phyloP scores from a whole-genome alignment of 2,113 vertebrate species.

The Felis catus region DNA sequence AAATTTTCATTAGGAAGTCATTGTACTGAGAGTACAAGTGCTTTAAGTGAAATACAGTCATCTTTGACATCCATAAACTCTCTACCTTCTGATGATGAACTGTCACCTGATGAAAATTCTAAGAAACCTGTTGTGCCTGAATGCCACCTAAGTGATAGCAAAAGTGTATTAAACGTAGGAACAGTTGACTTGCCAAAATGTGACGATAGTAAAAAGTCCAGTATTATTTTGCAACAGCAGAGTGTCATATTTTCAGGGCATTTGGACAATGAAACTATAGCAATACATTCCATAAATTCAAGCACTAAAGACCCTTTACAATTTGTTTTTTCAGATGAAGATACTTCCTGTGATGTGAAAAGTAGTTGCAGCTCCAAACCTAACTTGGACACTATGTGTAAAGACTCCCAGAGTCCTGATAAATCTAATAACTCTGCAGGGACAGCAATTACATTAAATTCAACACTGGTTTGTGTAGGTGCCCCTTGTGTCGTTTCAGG shows the following conservation, averaged over 20 bases:
- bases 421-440: slow-evolving; percentile 58
- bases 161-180: slow-evolving; percentile 82
- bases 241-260: slow-evolving; percentile 88
- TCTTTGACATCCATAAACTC: slow-evolving; percentile 99
- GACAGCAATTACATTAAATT: slow-evolving; percentile 66
- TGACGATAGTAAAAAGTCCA: slow-evolving; percentile 84
- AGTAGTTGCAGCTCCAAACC: slow-evolving; percentile 69
- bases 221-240: slow-evolving; percentile 88
- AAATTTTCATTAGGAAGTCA: slow-evolving; percentile 86
- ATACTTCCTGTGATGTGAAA: slow-evolving; percentile 72
- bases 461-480: slow-evolving; percentile 75
- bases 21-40: slow-evolving; percentile 92
- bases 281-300: slow-evolving; percentile 80
- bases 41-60: slow-evolving; percentile 95
- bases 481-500: slow-evolving; percentile 78
- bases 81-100: slow-evolving; percentile 94
- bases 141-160: slow-evolving; percentile 84
- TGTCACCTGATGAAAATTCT: slow-evolving; percentile 90
- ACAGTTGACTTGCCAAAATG: slow-evolving; percentile 83
- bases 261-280: slow-evolving; percentile 69
- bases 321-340: slow-evolving; percentile 80
- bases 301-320: slow-evolving; percentile 79
- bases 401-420: slow-evolving; percentile 70
- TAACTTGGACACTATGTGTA: slow-evolving; percentile 70
- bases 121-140: slow-evolving; percentile 85